Conservation (phyloP, 2,113 vertebrate species). For the Cyprinodon variegatus region DNA sequence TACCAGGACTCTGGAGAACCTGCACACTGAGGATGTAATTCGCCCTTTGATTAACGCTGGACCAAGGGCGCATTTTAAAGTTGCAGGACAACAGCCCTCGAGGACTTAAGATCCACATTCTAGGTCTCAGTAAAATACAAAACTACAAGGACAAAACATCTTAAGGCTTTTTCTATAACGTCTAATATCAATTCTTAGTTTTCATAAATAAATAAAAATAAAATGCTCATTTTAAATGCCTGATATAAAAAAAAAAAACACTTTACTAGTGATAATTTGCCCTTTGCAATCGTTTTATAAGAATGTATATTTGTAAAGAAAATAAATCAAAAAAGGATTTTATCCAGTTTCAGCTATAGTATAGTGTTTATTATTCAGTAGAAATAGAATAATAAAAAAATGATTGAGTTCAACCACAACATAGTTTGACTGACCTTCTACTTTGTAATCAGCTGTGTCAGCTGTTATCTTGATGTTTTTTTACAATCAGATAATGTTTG, state of each 20-base stretch:
- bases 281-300: neutral
- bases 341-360: slow-evolving; percentile 22
- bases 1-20: no score
- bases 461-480: slow-evolving; percentile 25
- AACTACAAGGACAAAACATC: no score
- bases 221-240: neutral
- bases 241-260: neutral
- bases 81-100: no score
- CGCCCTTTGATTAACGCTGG: no score
- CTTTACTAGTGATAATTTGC: neutral
- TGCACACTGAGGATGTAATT: no score
- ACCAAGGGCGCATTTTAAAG: no score
- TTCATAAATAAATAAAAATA: neutral
- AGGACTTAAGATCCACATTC: no score
- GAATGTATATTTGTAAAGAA: neutral
- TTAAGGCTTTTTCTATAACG: no score
- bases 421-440: slow-evolving; percentile 21
- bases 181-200: neutral
- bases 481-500: slow-evolving; percentile 9
- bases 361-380: slow-evolving; percentile 43
- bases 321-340: slow-evolving; percentile 3
- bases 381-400: slow-evolving; percentile 29
- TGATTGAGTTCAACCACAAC: slow-evolving; percentile 22
- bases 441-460: slow-evolving; percentile 22
- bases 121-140: no score